Base-by-base conservation (phyloP, 2,888 invertebrate species). In the Polydrusus cervinus region DNA sequence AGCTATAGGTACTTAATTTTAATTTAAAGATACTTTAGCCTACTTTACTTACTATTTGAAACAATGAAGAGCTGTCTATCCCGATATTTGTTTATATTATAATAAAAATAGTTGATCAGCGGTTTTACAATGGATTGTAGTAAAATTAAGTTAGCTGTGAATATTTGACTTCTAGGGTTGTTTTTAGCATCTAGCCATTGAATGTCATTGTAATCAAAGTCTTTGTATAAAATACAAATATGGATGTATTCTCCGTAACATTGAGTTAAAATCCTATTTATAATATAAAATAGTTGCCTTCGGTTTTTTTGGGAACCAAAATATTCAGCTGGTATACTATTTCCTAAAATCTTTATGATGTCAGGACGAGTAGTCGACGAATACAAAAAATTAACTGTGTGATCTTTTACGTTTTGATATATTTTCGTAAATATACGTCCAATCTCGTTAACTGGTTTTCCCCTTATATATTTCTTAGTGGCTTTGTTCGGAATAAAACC, bases 91-190 rank as follows among this genome's bases (percentile, higher is more conserved):
- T 47, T 38, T 14, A 75, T 7, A 45, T 30, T 61, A 57, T 34
- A 51, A n/a, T 72, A 75, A 49, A 62, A 71, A 38, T 68, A 53
- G 45, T 25, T 51, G n/a, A 75, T 62, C 13, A 72, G 68, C 8
- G 75, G 71, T 62, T 75, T 75, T 47, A 75, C 68, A 0, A 75
- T 68, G 9, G 65, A 68, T 25, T 75, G 57, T 8, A 75, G 14
- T 34, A 75, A 57, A 45, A 75, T 40, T 30, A 72, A n/a, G 67
- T 75, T 75, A 6, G 64, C 64, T 45, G 18, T 13, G 34, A 71
- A 47, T 16, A 16, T 16, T 5, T 47, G 14, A n/a, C 6, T 6
- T 7, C 40, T 13, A n/a, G 11, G 0, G n/a, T 51, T 45, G 0
- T 25, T 13, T 25, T 61, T 49, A 25, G 2, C 11, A 34, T 16